A percentile compares a stretch with the other conserved stretches of the same genome.
Conservation (phyloP, 2,113 vertebrate genomes). For the Zeus faber region DNA sequence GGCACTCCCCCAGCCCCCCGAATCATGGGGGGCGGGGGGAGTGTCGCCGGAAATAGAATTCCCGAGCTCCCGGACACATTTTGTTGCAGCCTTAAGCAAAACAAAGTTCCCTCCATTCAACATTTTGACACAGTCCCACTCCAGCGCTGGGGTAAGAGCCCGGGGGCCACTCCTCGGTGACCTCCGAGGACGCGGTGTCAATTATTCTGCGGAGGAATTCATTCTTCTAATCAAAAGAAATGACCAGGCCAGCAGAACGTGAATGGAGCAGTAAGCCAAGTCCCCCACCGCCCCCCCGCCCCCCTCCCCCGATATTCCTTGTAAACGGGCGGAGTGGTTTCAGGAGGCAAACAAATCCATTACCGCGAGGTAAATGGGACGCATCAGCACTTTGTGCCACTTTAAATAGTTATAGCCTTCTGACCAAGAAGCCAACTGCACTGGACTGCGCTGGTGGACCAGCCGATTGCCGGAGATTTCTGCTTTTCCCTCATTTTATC, state of each 20-base stretch:
- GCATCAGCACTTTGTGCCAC: slow-evolving; percentile 68
- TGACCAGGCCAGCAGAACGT: slow-evolving; percentile 76
- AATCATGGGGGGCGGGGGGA: not conserved
- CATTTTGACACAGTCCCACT: slow-evolving; percentile 10
- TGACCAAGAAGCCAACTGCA: slow-evolving; percentile 41
- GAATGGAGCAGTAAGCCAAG: slow-evolving; percentile 54
- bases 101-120: not conserved
- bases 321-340: slow-evolving; percentile 47
- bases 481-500: not conserved
- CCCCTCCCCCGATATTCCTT: slow-evolving; percentile 58
- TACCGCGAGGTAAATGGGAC: slow-evolving; percentile 60
- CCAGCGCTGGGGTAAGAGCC: slow-evolving; percentile 41
- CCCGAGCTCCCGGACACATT: slow-evolving; percentile 49
- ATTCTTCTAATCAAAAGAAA: slow-evolving; percentile 81
- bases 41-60: slow-evolving; percentile 67
- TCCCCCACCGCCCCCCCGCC: slow-evolving; percentile 12
- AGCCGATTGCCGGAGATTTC: slow-evolving; percentile 35
- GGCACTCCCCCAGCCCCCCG: not conserved
- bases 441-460: slow-evolving; percentile 47
- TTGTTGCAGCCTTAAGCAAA: slow-evolving; percentile 66
- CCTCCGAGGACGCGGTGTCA: slow-evolving; percentile 70
- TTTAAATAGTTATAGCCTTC: slow-evolving; percentile 60
- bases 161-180: slow-evolving; percentile 50
- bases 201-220: slow-evolving; percentile 74
- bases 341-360: slow-evolving; percentile 75